A percentile compares a stretch with the other conserved stretches of the same genome.
Evolutionary conservation across 2,888 invertebrate genomes (phyloP).

Genomic region (Meteorus cinctellus): DNA sequence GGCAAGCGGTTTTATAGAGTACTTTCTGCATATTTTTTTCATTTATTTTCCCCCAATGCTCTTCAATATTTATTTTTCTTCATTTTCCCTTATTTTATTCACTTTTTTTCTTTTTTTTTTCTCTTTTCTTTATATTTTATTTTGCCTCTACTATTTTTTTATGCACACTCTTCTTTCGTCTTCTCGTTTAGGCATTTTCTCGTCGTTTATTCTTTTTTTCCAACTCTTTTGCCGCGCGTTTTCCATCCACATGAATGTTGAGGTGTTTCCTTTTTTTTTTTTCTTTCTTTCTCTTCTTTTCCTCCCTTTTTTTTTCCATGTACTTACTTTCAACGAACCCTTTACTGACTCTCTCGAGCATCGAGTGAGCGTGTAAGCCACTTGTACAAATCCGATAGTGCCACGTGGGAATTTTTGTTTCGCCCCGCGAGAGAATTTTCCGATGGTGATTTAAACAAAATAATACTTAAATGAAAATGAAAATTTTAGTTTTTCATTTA

Average conservation of each 20-base stretch:
- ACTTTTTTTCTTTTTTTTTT: constrained; percentile 4
- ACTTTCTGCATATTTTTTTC: constrained; percentile 5
- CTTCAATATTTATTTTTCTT: constrained; percentile 12
- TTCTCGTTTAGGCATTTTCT: neutral
- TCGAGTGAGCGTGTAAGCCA: constrained; percentile 37
- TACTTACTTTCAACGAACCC: neutral
- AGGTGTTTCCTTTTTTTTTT: neutral
- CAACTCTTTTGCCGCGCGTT: constrained; percentile 7
- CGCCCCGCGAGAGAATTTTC: neutral
- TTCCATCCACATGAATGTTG: constrained; percentile 3
- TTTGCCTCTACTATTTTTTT: constrained; percentile 9
- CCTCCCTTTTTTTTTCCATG: neutral
- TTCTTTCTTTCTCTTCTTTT: neutral
- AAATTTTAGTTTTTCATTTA: no score
- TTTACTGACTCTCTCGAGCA: constrained; percentile 26
- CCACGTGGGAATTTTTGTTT: constrained; percentile 25
- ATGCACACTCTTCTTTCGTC: constrained; percentile 6
- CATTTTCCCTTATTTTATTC: neutral
- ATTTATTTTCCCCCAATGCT: neutral
- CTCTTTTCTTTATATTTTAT: constrained; percentile 17
- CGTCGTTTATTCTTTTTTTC: neutral
- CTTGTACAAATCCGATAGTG: constrained; percentile 34
- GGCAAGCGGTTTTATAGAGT: constrained; percentile 15
- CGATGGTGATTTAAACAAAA: no score
- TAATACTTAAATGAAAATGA: no score